Percentiles rank a stretch among this genome's conserved stretches.
phyloP scores from a whole-genome alignment of 2,797 vertebrate genomes.

The Tragelaphus oryx region DNA sequence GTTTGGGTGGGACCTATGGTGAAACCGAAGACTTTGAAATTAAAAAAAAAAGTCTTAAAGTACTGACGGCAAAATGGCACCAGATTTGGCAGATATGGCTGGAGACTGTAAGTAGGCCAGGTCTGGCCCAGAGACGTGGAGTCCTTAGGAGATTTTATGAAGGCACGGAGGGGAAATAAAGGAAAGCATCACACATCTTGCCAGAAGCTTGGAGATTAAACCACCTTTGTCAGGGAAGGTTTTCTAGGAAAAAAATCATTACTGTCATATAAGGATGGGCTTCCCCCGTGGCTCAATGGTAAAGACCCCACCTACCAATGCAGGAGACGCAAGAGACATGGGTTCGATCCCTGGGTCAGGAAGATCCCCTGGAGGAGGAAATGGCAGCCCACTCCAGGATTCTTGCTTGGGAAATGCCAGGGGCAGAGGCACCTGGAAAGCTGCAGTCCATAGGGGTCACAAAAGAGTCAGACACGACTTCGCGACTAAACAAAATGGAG shows the following conservation, averaged over 20 bases:
- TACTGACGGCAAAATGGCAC: neutral
- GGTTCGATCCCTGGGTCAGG: neutral
- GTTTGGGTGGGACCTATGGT: neutral
- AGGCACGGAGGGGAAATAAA: neutral
- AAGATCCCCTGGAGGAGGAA: neutral
- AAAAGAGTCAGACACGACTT: neutral
- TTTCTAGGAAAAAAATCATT: neutral
- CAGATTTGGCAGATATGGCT: neutral
- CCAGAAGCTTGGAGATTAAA: neutral
- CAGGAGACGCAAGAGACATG: neutral
- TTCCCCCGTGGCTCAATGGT: neutral
- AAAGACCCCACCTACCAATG: neutral
- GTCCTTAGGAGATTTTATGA: neutral
- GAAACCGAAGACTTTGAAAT: neutral
- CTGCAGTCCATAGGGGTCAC: neutral
- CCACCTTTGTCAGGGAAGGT: neutral
- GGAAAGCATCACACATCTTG: neutral
- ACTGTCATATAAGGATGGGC: neutral
- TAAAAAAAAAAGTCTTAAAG: neutral
- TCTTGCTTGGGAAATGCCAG: neutral
- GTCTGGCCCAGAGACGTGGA: neutral
- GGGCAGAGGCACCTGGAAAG: neutral
- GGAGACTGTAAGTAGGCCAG: neutral
- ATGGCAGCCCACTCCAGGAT: neutral
- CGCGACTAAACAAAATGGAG: neutral